Conservation (phyloP, 2,888 invertebrate species). For the Podotricha telesiphe region DNA sequence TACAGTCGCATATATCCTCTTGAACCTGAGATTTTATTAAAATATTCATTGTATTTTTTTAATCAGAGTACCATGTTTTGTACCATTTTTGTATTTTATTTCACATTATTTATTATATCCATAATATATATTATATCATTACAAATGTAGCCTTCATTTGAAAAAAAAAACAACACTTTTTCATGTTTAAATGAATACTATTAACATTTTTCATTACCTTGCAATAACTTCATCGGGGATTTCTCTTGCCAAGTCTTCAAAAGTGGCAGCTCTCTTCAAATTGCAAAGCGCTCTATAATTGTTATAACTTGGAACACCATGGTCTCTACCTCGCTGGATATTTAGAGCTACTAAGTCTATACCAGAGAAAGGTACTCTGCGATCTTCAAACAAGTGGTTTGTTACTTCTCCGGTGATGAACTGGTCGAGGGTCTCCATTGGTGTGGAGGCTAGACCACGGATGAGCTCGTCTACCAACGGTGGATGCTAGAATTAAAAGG, state of each 20-base stretch:
- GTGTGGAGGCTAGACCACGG: conserved; percentile 93
- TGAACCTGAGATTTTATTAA: conserved; percentile 77
- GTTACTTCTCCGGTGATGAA: conserved; percentile 97
- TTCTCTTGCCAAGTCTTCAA: conserved; percentile 94
- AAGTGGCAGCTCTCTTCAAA: conserved; percentile 91
- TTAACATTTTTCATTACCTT: conserved; percentile 57
- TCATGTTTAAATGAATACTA: neutral
- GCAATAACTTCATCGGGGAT: conserved; percentile 93
- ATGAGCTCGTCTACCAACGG: conserved; percentile 93
- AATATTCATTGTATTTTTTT: too few species aligned
- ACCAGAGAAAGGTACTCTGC: conserved; percentile 94
- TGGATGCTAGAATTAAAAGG: conserved; percentile 74
- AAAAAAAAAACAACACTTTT: too few species aligned
- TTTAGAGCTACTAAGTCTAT: conserved; percentile 96
- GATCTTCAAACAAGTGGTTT: conserved; percentile 96
- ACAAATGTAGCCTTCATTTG: too few species aligned
- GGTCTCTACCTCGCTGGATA: conserved; percentile 93
- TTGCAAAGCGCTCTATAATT: conserved; percentile 96
- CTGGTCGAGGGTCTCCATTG: conserved; percentile 96
- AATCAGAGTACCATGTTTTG: too few species aligned
- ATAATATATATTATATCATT: too few species aligned
- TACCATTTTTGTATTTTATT: too few species aligned
- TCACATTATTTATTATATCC: too few species aligned
- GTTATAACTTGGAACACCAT: conserved; percentile 94
- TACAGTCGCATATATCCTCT: conserved; percentile 92